Conservation (phyloP, 1,140 invertebrate species). For the Anoplolepis gracilipes region DNA sequence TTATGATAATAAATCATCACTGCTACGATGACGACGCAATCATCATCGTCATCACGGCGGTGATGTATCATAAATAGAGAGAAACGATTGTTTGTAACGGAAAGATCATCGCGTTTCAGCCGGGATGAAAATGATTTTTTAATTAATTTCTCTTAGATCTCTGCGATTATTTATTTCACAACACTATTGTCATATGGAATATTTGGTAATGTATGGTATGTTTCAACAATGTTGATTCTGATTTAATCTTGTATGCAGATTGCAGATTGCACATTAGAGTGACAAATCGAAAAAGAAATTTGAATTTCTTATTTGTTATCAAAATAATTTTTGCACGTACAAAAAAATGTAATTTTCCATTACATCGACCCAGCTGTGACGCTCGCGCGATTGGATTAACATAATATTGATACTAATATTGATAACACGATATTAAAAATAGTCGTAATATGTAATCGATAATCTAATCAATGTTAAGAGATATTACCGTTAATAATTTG, state of each 20-base stretch:
- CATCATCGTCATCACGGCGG: constrained; percentile 27
- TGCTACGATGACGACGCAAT: constrained; percentile 51
- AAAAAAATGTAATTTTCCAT: constrained; percentile 52
- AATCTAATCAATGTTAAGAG: constrained; percentile 58
- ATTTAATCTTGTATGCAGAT: constrained; percentile 18
- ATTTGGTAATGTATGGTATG: not conserved
- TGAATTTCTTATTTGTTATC: constrained; percentile 38
- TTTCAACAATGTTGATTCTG: not conserved
- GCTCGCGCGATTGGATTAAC: constrained; percentile 12
- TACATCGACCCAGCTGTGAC: not conserved
- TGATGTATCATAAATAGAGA: constrained; percentile 45
- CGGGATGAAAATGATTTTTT: not conserved
- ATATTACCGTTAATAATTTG: constrained; percentile 58
- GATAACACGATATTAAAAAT: constrained; percentile 39
- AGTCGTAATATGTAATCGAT: constrained; percentile 48
- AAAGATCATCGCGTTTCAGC: constrained; percentile 37
- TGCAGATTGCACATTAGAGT: not conserved
- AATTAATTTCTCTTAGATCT: not conserved
- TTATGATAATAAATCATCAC: constrained; percentile 66
- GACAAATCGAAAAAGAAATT: not conserved
- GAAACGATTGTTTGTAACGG: constrained; percentile 49
- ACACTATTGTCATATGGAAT: not conserved
- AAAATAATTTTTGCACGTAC: constrained; percentile 32
- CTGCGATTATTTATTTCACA: not conserved
- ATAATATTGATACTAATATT: constrained; percentile 47